These are phyloP conservation scores for Dicrostonyx torquatus DNA, from an alignment of 2,797 vertebrate genomes.

Conservation along the genomic window DNA sequence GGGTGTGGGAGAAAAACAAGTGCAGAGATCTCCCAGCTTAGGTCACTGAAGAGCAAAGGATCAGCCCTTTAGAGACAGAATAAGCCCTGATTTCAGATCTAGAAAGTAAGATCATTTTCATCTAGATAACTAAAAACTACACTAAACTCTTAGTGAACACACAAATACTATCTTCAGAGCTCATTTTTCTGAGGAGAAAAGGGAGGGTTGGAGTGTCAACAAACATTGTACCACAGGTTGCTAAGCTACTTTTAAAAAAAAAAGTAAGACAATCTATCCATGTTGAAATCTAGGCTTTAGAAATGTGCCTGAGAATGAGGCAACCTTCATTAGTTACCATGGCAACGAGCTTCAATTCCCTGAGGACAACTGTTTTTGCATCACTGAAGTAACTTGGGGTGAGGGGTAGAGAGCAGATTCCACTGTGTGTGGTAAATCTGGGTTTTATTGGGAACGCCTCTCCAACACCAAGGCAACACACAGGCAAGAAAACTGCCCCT, in stretches of 20 bases:
- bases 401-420: not conserved
- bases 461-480: slow-evolving; percentile 25
- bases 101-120: slow-evolving; percentile 54
- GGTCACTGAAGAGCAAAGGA: not conserved
- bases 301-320: slow-evolving; percentile 78
- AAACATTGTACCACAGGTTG: slow-evolving; percentile 74
- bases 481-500: not conserved
- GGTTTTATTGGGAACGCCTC: slow-evolving; percentile 65
- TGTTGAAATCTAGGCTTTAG: slow-evolving; percentile 78
- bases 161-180: slow-evolving; percentile 64
- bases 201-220: slow-evolving; percentile 52
- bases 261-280: slow-evolving; percentile 64
- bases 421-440: slow-evolving; percentile 53
- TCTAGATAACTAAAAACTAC: slow-evolving; percentile 57
- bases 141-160: slow-evolving; percentile 42
- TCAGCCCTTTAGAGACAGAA: not conserved
- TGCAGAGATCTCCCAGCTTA: not conserved
- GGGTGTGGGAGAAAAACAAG: not conserved
- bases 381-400: slow-evolving; percentile 68
- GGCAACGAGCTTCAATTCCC: slow-evolving; percentile 79
- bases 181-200: slow-evolving; percentile 59
- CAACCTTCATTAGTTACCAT: slow-evolving; percentile 78
- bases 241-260: slow-evolving; percentile 72
- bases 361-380: slow-evolving; percentile 78
- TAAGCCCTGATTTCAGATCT: slow-evolving; percentile 17